Conservation (phyloP, 2,797 vertebrate genomes). For the Sebastes minor region DNA sequence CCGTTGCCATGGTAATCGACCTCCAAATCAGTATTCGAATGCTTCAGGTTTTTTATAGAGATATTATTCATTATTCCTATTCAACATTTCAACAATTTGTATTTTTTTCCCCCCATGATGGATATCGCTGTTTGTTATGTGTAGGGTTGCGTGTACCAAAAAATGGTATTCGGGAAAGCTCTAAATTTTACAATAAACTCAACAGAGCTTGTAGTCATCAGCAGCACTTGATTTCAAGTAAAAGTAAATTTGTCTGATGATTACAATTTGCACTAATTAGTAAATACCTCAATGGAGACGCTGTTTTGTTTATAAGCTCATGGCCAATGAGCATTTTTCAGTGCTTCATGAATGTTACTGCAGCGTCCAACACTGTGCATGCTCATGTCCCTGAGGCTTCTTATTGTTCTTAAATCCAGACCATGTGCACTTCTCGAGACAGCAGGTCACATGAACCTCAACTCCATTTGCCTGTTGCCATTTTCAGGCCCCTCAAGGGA, state of each 20-base stretch:
- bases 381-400: slow-evolving; percentile 33
- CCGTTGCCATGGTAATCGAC: too few relatives aligned
- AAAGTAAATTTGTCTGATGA: background rate
- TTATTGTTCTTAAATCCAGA: slow-evolving; percentile 72
- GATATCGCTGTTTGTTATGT: too few relatives aligned
- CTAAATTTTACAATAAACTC: background rate
- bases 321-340: background rate
- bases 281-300: background rate
- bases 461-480: slow-evolving; percentile 65
- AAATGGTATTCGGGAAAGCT: too few relatives aligned
- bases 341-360: background rate
- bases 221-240: background rate
- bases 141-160: too few relatives aligned
- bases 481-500: slow-evolving; percentile 67
- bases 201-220: background rate
- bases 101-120: too few relatives aligned
- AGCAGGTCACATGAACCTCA: slow-evolving; percentile 75
- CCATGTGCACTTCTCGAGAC: slow-evolving; percentile 65
- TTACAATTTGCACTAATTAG: background rate
- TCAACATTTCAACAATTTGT: too few relatives aligned
- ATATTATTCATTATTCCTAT: too few relatives aligned
- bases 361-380: background rate
- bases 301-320: background rate
- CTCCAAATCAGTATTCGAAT: too few relatives aligned
- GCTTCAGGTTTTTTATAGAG: too few relatives aligned